Conservation (phyloP, 2,797 vertebrate genomes). For the Hyperoplus immaculatus region DNA sequence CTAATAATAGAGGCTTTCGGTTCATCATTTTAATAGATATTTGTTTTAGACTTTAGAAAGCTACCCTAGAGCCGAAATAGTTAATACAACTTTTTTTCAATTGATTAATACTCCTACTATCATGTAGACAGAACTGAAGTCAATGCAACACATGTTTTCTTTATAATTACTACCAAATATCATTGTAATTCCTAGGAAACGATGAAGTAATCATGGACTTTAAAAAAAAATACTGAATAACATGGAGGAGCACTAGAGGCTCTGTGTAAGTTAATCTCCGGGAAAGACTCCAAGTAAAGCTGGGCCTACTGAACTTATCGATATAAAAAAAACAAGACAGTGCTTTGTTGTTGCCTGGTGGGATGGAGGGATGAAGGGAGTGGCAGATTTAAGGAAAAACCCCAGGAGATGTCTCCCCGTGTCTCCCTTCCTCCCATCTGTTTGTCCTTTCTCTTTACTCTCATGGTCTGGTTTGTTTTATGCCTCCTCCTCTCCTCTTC, state of each 20-base stretch:
- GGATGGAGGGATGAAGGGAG: conserved; percentile 67
- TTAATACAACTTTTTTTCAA: neutral
- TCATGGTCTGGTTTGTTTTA: conserved; percentile 57
- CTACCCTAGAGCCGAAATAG: neutral
- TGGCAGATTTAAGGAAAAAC: conserved; percentile 56
- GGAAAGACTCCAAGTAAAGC: conserved; percentile 52
- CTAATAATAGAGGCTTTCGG: neutral
- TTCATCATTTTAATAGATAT: neutral
- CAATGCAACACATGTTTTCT: neutral
- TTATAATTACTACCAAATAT: neutral
- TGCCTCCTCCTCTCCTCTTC: conserved; percentile 4
- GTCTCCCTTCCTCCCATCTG: conserved; percentile 48
- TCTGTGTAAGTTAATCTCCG: conserved; percentile 35
- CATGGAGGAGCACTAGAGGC: neutral
- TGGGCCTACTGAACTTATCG: conserved; percentile 55
- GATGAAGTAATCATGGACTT: neutral
- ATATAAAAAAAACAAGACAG: conserved; percentile 62
- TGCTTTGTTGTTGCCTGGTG: conserved; percentile 68
- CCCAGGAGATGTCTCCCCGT: conserved; percentile 44
- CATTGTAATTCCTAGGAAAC: neutral
- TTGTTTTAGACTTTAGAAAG: neutral
- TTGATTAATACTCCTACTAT: neutral
- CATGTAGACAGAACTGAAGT: neutral
- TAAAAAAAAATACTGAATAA: conserved; percentile 4
- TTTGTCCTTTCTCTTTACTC: conserved; percentile 39